These are phyloP conservation scores for human DNA, from an alignment of 2,113 vertebrate genomes.

Conservation along the genomic window DNA sequence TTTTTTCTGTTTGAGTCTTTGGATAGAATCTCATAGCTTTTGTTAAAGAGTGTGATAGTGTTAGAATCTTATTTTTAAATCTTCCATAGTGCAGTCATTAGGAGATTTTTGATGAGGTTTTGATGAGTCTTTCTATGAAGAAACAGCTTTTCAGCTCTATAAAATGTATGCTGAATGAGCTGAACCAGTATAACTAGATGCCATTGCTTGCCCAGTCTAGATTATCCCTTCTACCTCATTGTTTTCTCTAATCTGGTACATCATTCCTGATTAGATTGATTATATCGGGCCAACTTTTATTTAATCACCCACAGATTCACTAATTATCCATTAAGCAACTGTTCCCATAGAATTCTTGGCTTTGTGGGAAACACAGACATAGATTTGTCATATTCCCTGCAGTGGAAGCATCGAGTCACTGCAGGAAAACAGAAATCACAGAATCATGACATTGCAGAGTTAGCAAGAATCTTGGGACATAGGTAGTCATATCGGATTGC, in stretches of 20 bases:
- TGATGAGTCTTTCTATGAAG: conserved; percentile 23
- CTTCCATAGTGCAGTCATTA: background rate
- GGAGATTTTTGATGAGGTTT: conserved; percentile 20
- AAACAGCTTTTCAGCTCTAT: background rate
- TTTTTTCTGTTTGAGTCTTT: background rate
- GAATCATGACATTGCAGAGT: background rate
- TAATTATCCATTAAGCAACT: conserved; percentile 53
- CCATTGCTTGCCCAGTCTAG: conserved; percentile 30
- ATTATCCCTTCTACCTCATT: background rate
- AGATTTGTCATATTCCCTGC: background rate
- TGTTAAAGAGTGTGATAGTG: background rate
- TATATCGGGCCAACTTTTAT: conserved; percentile 29
- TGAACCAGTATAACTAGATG: conserved; percentile 26
- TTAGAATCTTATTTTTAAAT: background rate
- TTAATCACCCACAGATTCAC: conserved; percentile 43
- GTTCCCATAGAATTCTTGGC: conserved; percentile 17
- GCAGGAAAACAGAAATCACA: background rate
- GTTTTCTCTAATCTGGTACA: conserved; percentile 18
- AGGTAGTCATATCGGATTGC: background rate
- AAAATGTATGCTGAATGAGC: background rate
- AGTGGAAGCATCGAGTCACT: background rate
- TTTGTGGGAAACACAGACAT: background rate
- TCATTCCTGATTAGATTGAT: conserved; percentile 52
- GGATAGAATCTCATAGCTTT: conserved; percentile 6
- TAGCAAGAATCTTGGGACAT: background rate